phyloP scores from a whole-genome alignment of 1,140 invertebrate genomes.

The Lordiphosa collinella region DNA sequence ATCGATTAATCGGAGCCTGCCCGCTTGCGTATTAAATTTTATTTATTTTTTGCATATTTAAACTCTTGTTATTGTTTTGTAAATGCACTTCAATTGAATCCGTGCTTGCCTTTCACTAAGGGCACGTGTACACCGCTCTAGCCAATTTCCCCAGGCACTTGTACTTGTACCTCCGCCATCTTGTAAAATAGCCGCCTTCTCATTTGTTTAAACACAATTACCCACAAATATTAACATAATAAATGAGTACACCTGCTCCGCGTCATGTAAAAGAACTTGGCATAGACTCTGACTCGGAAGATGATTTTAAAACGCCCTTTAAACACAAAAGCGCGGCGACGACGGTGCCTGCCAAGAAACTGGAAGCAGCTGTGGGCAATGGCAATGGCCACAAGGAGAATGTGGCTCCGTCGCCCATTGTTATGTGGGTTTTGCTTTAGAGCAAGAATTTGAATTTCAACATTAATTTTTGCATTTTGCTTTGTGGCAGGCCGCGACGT shows the following conservation, averaged over 20 bases:
- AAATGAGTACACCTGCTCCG: slow-evolving; percentile 63
- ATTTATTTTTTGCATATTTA: no score
- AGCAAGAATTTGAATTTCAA: not conserved
- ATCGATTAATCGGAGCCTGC: no score
- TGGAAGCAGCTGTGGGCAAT: not conserved
- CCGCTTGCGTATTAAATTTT: no score
- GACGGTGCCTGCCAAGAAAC: not conserved
- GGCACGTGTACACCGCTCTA: no score
- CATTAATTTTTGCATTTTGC: not conserved
- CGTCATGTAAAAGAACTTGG: slow-evolving; percentile 61
- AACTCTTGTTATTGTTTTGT: no score
- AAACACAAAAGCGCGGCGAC: slow-evolving; percentile 24
- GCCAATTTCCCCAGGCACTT: no score
- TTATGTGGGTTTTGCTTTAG: slow-evolving; percentile 5
- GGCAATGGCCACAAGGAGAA: slow-evolving; percentile 33
- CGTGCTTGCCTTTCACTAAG: no score
- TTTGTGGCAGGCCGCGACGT: slow-evolving; percentile 49
- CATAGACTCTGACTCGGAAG: slow-evolving; percentile 66
- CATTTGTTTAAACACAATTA: no score
- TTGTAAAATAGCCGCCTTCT: no score
- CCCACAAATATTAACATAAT: not conserved
- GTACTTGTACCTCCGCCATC: no score
- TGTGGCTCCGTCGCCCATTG: not conserved
- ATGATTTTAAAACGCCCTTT: slow-evolving; percentile 54
- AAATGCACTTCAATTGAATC: no score